These are phyloP conservation scores for Hypercompe scribonia DNA, from an alignment of 2,888 invertebrate genomes.

Conservation along the genomic window DNA sequence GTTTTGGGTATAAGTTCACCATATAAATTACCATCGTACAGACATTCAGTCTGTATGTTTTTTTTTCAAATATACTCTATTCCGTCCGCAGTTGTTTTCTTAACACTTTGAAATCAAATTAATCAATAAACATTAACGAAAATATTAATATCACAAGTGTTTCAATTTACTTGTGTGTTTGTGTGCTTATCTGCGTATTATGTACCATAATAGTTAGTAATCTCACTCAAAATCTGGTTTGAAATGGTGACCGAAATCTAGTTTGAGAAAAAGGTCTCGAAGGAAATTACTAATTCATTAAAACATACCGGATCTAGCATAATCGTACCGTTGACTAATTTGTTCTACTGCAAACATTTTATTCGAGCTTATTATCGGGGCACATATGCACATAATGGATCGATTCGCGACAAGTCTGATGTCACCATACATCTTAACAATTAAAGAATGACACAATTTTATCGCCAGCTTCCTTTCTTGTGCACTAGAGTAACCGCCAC, in stretches of 20 bases:
- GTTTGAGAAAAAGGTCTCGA: too few relatives aligned
- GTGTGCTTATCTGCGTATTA: neutral
- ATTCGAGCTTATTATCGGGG: conserved; percentile 36
- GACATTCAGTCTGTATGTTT: neutral
- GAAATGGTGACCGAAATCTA: too few relatives aligned
- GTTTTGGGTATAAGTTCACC: too few relatives aligned
- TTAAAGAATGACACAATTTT: conserved; percentile 37
- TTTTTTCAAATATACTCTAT: too few relatives aligned
- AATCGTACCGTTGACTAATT: conserved; percentile 40
- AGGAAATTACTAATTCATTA: conserved; percentile 10
- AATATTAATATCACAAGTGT: neutral
- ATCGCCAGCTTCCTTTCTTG: conserved; percentile 41
- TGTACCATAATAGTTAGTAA: conserved; percentile 1
- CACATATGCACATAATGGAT: conserved; percentile 37
- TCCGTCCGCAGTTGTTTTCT: neutral
- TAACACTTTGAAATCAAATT: neutral
- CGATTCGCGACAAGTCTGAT: conserved; percentile 39
- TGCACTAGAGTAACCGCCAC: conserved; percentile 24
- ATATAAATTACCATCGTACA: neutral
- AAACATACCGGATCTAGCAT: conserved; percentile 37
- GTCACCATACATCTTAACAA: conserved; percentile 42
- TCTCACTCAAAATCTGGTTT: conserved; percentile 15
- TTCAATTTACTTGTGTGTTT: conserved; percentile 16
- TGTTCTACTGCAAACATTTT: conserved; percentile 30
- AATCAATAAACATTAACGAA: too few relatives aligned